Evolutionary conservation across 1,140 invertebrate species (phyloP), one percentile per base, ranked within the genome.

Genomic region (Sminthurinus signatus): DNA sequence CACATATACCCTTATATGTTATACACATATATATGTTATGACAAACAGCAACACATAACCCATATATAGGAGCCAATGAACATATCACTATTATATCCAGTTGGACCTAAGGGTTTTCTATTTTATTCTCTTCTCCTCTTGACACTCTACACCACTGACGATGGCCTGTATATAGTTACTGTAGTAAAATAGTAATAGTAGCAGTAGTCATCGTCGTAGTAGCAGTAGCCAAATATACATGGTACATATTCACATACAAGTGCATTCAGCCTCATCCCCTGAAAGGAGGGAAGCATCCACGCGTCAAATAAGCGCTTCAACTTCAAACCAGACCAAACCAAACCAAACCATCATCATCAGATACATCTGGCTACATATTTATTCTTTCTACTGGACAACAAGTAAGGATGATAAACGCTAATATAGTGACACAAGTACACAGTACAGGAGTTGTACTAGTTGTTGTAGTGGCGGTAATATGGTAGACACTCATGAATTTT

Each of bases 271-370:
- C n/a, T n/a, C n/a, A n/a, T 36, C 32, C 32, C 12, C 39, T 65
- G 56, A 65, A 46, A 52, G 55, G 46, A 58, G 44, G 31, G 51
- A 68, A 56, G 61, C 66, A 68, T 64, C 62, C 66, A 62, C 57
- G 66, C 66, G 66, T 68, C 66, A 68, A 68, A 64, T 68, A 36
- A 50, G 32, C 51, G 50, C 57, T 48, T 44, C 59, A 56, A 52
- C 50, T 28, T 52, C 23, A 29, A 15, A 48, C 10, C 10, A 19
- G 10, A 14, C 21, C 46, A 48, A 19, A 48, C 21, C 46, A 52
- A 52, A 52, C 50, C 50, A 29, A 52, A 15, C n/a, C n/a, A n/a
- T n/a, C n/a, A n/a, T n/a, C 50, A 52, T 25, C 23, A 52, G 50
- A 52, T 52, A 52, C 50, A 52, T 52, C 50, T 52, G 50, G 50